Conservation (phyloP, 2,113 vertebrate genomes). For the Diglossa brunneiventris region DNA sequence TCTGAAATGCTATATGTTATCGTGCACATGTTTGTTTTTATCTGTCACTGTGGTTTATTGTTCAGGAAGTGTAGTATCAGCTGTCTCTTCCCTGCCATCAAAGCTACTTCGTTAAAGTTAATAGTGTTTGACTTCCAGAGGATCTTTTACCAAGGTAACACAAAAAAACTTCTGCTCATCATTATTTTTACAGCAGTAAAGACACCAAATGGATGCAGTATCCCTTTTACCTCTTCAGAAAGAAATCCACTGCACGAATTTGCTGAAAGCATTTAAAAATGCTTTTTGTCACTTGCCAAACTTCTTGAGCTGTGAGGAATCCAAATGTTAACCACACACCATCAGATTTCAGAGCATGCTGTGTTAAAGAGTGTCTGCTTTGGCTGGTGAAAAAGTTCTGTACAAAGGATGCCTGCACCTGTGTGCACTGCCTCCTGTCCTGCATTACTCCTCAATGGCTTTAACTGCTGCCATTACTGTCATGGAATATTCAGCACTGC, state of each 20-base stretch:
- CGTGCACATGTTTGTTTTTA: conserved; percentile 75
- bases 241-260: background rate
- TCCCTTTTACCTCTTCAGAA: background rate
- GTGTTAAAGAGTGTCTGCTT: background rate
- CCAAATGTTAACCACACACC: background rate
- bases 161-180: conserved; percentile 1
- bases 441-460: accelerated
- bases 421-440: background rate
- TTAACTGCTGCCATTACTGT: accelerated
- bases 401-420: background rate
- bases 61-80: conserved; percentile 75
- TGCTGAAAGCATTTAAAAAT: background rate
- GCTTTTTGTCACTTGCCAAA: background rate
- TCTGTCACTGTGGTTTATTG: conserved; percentile 80
- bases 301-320: background rate
- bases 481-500: background rate
- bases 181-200: conserved; percentile 67
- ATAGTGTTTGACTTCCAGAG: conserved; percentile 73
- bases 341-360: background rate
- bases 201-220: conserved; percentile 39
- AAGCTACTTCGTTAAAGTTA: conserved; percentile 78
- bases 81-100: conserved; percentile 73
- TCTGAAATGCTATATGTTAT: conserved; percentile 69
- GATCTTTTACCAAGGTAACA: conserved; percentile 62
- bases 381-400: accelerated